phyloP scores from a whole-genome alignment of 2,888 invertebrate species.

The Blastobasis adustella region DNA sequence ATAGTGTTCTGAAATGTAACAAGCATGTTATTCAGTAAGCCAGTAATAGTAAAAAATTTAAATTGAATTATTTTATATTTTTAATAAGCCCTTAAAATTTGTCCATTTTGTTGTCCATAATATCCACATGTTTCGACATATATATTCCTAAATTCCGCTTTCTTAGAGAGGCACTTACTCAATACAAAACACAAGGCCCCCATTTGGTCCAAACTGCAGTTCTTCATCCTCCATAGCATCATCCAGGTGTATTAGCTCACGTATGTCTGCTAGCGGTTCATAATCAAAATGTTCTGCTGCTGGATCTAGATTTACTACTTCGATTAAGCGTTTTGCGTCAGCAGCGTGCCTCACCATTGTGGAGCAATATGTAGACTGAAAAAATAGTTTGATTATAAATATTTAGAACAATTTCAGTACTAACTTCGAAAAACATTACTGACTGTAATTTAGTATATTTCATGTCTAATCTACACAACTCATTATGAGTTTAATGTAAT shows the following conservation, averaged over 20 bases:
- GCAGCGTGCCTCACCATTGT: slow-evolving; percentile 90
- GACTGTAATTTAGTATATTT: too few relatives aligned
- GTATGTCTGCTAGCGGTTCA: slow-evolving; percentile 86
- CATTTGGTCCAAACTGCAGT: slow-evolving; percentile 96
- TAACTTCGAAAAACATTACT: too few relatives aligned
- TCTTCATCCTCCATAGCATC: slow-evolving; percentile 98
- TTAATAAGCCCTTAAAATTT: neutral
- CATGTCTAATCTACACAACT: too few relatives aligned
- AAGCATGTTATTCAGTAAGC: neutral
- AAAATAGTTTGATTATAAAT: slow-evolving; percentile 18
- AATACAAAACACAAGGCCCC: slow-evolving; percentile 95
- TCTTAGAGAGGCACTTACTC: slow-evolving; percentile 76
- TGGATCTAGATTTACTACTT: slow-evolving; percentile 97
- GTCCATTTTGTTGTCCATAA: neutral
- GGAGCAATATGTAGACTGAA: slow-evolving; percentile 94
- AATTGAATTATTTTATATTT: neutral
- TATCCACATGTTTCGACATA: neutral
- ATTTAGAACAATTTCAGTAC: too few relatives aligned
- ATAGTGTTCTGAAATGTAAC: slow-evolving; percentile 78
- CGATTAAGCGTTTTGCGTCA: slow-evolving; percentile 82
- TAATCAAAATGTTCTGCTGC: slow-evolving; percentile 98
- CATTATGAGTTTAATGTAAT: too few relatives aligned
- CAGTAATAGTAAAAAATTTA: neutral
- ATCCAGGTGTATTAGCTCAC: slow-evolving; percentile 93
- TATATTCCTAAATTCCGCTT: too few relatives aligned